A percentile compares a stretch with the other conserved stretches of the same genome.
Evolutionary conservation across 1,140 invertebrate genomes (phyloP).

Genomic region (Papilio xuthus): DNA sequence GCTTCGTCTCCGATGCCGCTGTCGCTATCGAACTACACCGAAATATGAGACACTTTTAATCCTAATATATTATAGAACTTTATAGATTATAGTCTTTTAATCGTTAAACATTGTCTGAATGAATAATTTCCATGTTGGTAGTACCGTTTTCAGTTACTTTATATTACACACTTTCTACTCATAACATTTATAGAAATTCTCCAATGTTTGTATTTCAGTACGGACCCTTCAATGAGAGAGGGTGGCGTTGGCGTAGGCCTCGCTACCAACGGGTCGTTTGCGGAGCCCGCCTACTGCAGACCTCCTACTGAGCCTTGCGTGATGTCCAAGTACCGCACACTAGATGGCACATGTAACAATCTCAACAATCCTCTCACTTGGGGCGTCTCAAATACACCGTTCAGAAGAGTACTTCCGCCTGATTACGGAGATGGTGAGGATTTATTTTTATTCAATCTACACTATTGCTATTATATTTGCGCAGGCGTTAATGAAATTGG

Average conservation of each 20-base stretch:
- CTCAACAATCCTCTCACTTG: slow-evolving; percentile 83
- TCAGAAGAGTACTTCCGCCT: slow-evolving; percentile 86
- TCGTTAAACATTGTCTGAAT: not conserved
- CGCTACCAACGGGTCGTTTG: slow-evolving; percentile 72
- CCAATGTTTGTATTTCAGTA: slow-evolving; percentile 46
- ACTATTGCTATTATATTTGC: not conserved
- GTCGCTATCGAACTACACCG: slow-evolving; percentile 28
- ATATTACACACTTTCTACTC: too few relatives aligned
- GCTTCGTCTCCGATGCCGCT: not conserved
- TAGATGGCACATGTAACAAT: slow-evolving; percentile 93
- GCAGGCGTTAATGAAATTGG: not conserved
- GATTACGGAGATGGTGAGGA: slow-evolving; percentile 89
- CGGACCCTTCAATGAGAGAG: slow-evolving; percentile 39
- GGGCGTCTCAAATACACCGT: slow-evolving; percentile 89
- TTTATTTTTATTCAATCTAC: not conserved
- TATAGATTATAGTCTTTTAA: not conserved
- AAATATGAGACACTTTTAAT: slow-evolving; percentile 3
- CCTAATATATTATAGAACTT: not conserved
- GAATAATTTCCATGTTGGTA: too few relatives aligned
- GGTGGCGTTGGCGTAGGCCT: slow-evolving; percentile 82
- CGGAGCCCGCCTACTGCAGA: slow-evolving; percentile 64
- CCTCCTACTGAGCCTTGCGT: slow-evolving; percentile 54
- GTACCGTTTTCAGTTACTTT: too few relatives aligned
- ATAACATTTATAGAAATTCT: not conserved
- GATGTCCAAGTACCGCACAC: slow-evolving; percentile 83